Evolutionary conservation across 2,888 invertebrate genomes (phyloP), one percentile per base, ranked within the genome.

Genomic region (Physocephala rufipes): DNA sequence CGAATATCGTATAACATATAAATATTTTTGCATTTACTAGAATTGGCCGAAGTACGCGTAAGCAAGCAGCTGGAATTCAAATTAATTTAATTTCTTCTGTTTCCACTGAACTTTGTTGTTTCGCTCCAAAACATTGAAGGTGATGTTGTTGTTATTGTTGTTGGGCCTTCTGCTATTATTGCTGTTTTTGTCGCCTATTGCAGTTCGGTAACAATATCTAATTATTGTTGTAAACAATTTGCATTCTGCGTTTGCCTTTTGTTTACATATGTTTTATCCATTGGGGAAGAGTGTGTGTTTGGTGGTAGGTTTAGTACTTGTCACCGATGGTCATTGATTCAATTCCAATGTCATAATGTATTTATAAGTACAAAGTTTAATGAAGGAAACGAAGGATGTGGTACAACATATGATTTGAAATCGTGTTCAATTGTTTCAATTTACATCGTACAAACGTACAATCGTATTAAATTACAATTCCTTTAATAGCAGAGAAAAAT

Each of bases 171-270:
- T 66, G 26, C 70, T 73, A 70, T 49, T 61, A 28, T 53, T 70
- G 61, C n/a, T 69, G 36, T 24, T 63, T 43, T 73, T 63, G 67
- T 71, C 21, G 49, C 47, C 66, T 64, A 28, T 71, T 47, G 24
- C 55, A 55, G 21, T 69, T 36, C 47, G 15, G 26, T 47, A 47
- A 26, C 47, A 16, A 2, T 21, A 43, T 21, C 21, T 13, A 62
- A 30, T 36, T 2, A 19, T 63, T 63, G 24, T 47, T 24, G 47
- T 62, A 16, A 63, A 26, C 26, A 61, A 24, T 9, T 79, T 78
- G 78, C 76, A 77, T 79, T 81, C 79, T 77, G 73, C 36, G 5
- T 36, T 36, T 36, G 36, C 36, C 36, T 36, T 36, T 36, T 36
- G 36, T 36, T 36, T 36, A 36, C 36, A 9, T 36, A 9, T 36